Base-by-base conservation (phyloP, 1,140 invertebrate genomes). In the Rhagoletis pomonella region DNA sequence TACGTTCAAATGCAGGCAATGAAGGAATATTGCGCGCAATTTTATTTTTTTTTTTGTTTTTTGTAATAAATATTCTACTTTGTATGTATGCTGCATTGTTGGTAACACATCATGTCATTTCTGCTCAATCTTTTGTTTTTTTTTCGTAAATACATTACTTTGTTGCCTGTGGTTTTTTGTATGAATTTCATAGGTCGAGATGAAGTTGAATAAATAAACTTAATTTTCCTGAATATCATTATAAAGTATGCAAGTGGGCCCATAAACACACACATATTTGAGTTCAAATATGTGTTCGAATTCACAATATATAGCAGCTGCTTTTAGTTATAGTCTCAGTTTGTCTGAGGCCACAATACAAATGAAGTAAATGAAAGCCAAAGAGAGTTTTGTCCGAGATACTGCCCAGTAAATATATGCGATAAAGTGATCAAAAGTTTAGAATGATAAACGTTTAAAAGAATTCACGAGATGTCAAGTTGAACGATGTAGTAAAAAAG, bases 321-420 rank as follows among this genome's bases (percentile, higher is more conserved):
- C 67, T 73, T 73, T 73, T 73, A 39, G 29, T 65, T 73, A 67
- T 10, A 67, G n/a, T n/a, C n/a, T n/a, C n/a, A n/a, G n/a, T n/a
- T n/a, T n/a, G n/a, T n/a, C 29, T 67, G 65, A 1, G 10, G 10
- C 4, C 29, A 67, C 65, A 42, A 42, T 10, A 10, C 65, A 67
- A 29, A 10, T 67, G 39, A 73, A 73, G 9, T 73, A 73, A 73
- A 42, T 73, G 67, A 44, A 73, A 73, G 44, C n/a, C 67, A 42
- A 44, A 42, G 5, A 73, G 17, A 44, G 67, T n/a, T n/a, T n/a
- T n/a, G n/a, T n/a, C n/a, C n/a, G n/a, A n/a, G n/a, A n/a, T n/a
- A n/a, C n/a, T n/a, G n/a, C n/a, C n/a, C n/a, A n/a, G n/a, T n/a
- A n/a, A n/a, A n/a, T n/a, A n/a, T n/a, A n/a, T n/a, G n/a, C n/a